A percentile compares a stretch with the other conserved stretches of the same genome.
Conservation (phyloP, 2,888 invertebrate species). For the Heliconius ethilla region DNA sequence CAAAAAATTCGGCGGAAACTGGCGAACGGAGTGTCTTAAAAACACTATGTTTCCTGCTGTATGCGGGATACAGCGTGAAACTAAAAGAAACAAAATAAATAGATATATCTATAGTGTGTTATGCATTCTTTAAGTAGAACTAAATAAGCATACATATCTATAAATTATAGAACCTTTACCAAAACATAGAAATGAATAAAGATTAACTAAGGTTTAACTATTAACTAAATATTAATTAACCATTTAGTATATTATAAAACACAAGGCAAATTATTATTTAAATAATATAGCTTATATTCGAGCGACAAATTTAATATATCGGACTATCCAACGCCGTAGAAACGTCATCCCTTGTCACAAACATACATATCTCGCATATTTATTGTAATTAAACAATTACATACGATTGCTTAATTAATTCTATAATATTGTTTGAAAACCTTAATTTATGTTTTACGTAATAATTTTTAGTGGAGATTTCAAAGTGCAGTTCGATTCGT, state of each 20-base stretch:
- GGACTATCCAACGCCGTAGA: slow-evolving; percentile 17
- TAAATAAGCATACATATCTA: no score
- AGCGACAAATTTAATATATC: slow-evolving; percentile 11
- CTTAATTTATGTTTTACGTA: background rate
- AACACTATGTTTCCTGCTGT: no score
- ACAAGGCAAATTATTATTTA: background rate
- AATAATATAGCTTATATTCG: slow-evolving; percentile 9
- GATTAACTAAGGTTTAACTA: background rate
- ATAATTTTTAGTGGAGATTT: background rate
- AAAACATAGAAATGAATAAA: background rate
- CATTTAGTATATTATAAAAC: background rate
- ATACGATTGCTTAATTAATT: slow-evolving; percentile 30
- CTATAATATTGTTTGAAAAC: slow-evolving; percentile 9
- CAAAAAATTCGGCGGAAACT: no score
- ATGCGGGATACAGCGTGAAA: no score
- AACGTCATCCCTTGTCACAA: slow-evolving; percentile 37
- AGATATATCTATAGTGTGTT: no score
- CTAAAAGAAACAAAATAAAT: no score
- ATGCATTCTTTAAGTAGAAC: no score
- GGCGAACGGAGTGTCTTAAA: no score
- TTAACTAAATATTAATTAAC: background rate
- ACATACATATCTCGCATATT: slow-evolving; percentile 30
- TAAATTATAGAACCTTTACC: no score
- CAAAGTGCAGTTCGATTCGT: no score
- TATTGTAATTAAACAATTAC: slow-evolving; percentile 30